A percentile compares a stretch with the other conserved stretches of the same genome.
phyloP scores from a whole-genome alignment of 1,140 invertebrate genomes.

The Marisa cornuarietis region DNA sequence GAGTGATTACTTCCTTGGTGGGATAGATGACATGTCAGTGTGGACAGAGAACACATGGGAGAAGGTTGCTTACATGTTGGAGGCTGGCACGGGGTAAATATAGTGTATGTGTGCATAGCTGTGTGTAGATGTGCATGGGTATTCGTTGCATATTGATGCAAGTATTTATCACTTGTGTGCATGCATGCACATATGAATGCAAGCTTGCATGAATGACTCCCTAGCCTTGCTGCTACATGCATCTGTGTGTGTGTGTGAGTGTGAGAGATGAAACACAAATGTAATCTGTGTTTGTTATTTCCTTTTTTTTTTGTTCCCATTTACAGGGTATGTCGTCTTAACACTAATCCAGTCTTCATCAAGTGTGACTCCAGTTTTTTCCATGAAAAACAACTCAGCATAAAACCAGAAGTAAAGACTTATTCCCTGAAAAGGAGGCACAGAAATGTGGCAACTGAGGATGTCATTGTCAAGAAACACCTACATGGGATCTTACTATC shows the following conservation, averaged over 20 bases:
- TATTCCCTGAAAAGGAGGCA: conserved; percentile 23
- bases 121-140: neutral
- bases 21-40: conserved; percentile 57
- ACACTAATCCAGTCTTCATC: conserved; percentile 46
- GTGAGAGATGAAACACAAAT: neutral
- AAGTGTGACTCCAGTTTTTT: conserved; percentile 27
- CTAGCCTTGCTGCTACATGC: neutral
- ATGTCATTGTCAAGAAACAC: conserved; percentile 33
- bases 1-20: conserved; percentile 55
- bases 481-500: conserved; percentile 31
- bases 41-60: conserved; percentile 57
- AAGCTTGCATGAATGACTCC: too few relatives aligned
- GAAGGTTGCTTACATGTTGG: conserved; percentile 46
- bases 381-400: neutral
- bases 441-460: conserved; percentile 12
- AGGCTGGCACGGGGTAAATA: conserved; percentile 47
- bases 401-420: conserved; percentile 23
- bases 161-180: neutral
- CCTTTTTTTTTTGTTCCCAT: neutral
- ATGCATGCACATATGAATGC: neutral
- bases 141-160: neutral
- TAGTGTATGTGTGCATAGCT: neutral
- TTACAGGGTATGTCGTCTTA: conserved; percentile 40
- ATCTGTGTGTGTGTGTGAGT: neutral
- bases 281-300: neutral